Evolutionary conservation across 2,888 invertebrate genomes (phyloP).

Genomic region (Leptinotarsa peninsularis): DNA sequence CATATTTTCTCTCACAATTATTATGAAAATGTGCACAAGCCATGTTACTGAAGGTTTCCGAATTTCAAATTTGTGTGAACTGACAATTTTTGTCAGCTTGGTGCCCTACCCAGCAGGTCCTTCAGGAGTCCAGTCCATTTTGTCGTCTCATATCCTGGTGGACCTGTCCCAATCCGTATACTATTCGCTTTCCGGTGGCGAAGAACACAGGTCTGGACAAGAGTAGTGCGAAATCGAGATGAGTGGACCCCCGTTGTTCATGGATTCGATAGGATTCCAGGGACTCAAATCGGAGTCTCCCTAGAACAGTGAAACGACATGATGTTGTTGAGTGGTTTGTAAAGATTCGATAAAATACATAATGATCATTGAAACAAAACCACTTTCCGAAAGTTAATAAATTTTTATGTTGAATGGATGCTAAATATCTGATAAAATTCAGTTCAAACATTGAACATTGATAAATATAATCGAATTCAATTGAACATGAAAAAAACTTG

Average conservation of each 20-base stretch:
- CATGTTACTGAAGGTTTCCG: background rate
- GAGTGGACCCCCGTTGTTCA: conserved; percentile 42
- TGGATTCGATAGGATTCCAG: conserved; percentile 61
- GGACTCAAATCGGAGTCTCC: conserved; percentile 69
- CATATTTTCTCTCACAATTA: background rate
- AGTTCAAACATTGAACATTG: too few relatives aligned
- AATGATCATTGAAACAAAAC: background rate
- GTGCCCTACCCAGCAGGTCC: conserved; percentile 35
- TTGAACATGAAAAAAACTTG: too few relatives aligned
- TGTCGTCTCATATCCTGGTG: conserved; percentile 58
- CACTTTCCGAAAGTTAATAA: too few relatives aligned
- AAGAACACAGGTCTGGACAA: conserved; percentile 58
- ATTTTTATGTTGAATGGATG: too few relatives aligned
- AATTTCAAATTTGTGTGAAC: background rate
- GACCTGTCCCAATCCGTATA: conserved; percentile 64
- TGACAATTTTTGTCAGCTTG: conserved; percentile 41
- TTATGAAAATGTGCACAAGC: background rate
- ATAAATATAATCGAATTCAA: too few relatives aligned
- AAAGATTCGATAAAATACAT: background rate
- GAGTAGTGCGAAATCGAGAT: conserved; percentile 54
- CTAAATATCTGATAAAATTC: too few relatives aligned
- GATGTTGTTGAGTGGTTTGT: background rate
- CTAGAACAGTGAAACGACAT: conserved; percentile 54
- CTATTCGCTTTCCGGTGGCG: conserved; percentile 62
- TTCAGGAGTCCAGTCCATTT: conserved; percentile 21